These are phyloP conservation scores for Drosophila truncata DNA, from an alignment of 1,140 invertebrate genomes.

Conservation along the genomic window DNA sequence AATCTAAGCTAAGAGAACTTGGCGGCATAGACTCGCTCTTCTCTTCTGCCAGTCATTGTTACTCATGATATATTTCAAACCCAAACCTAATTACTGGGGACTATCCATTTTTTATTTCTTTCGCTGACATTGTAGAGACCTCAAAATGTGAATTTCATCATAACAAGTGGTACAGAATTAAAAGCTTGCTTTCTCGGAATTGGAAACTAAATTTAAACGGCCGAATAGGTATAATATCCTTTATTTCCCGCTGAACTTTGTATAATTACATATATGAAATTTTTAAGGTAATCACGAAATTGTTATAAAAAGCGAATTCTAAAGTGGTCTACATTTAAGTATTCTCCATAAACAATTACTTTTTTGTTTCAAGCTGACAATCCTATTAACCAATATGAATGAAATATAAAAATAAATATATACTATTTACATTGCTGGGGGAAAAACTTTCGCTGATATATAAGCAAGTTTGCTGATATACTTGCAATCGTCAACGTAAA, in stretches of 20 bases:
- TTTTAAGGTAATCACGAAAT: not conserved
- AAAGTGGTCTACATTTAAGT: not conserved
- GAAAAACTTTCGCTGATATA: constrained; percentile 41
- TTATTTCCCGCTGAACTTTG: too few relatives aligned
- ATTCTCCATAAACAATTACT: not conserved
- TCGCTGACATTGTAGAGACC: not conserved
- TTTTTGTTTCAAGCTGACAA: not conserved
- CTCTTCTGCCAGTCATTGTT: constrained; percentile 43
- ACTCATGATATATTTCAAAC: not conserved
- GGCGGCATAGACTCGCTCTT: not conserved
- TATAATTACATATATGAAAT: not conserved
- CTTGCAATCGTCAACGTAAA: constrained; percentile 20
- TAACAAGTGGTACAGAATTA: not conserved
- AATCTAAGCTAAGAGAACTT: constrained; percentile 1
- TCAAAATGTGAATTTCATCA: constrained; percentile 23
- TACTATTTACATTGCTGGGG: constrained; percentile 2
- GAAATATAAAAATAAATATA: constrained; percentile 23
- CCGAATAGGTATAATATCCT: not conserved
- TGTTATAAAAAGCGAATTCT: not conserved
- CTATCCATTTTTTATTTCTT: not conserved
- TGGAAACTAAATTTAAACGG: not conserved
- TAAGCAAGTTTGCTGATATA: constrained; percentile 23
- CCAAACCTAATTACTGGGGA: constrained; percentile 2
- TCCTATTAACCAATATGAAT: constrained; percentile 19
- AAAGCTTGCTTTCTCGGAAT: not conserved